Percentiles rank a stretch among this genome's conserved stretches.
Evolutionary conservation across 37 sponge, comb jelly and placozoan species (phyloP).

Genomic region (Halichondria panicea): DNA sequence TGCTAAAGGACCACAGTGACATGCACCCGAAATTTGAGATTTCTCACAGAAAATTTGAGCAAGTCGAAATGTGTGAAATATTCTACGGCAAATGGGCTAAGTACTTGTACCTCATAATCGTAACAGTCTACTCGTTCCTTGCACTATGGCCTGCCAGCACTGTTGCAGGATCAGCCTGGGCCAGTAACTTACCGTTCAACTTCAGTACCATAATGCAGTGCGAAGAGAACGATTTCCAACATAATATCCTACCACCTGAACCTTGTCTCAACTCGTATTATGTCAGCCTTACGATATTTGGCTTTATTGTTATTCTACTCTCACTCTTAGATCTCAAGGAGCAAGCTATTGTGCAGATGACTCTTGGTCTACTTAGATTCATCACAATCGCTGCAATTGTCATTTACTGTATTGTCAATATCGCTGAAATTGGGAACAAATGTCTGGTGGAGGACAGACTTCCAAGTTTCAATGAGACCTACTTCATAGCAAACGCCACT

Average conservation of each 20-base stretch:
- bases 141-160: constrained; percentile 53
- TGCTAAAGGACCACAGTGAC: too few species aligned
- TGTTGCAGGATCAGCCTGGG: constrained; percentile 91
- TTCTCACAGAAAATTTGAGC: constrained; percentile 76
- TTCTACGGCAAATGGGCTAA: constrained; percentile 60
- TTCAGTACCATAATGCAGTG: constrained; percentile 52
- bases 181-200: constrained; percentile 82
- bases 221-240: constrained; percentile 48
- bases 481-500: too few species aligned
- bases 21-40: constrained; percentile 60
- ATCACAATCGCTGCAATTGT: constrained; percentile 58
- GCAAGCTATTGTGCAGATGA: constrained; percentile 73
- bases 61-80: constrained; percentile 72
- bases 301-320: constrained; percentile 55
- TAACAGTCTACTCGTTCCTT: constrained; percentile 57
- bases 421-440: constrained; percentile 10
- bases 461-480: too few species aligned
- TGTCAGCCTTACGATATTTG: constrained; percentile 74
- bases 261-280: constrained; percentile 68
- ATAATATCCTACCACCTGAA: constrained; percentile 41
- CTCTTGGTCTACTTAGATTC: constrained; percentile 76
- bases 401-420: constrained; percentile 59
- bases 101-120: constrained; percentile 50
- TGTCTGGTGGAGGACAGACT: too few species aligned
- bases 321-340: constrained; percentile 81